Conservation (phyloP, 2,797 vertebrate species). For the Telmatherina bonti region DNA sequence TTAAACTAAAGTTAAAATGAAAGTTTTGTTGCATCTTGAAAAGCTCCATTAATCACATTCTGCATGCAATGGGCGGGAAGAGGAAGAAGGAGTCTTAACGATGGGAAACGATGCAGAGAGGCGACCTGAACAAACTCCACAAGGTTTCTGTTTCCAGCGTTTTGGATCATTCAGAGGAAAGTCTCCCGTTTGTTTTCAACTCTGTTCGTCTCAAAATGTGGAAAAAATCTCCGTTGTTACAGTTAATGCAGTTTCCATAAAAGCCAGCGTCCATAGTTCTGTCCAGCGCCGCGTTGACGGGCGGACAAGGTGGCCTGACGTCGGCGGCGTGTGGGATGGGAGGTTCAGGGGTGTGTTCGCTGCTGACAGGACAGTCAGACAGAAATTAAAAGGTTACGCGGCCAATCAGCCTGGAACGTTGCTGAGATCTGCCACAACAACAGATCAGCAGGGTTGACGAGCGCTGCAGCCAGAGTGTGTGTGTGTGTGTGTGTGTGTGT, state of each 20-base stretch:
- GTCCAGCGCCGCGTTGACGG: conserved; percentile 24
- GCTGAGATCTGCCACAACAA: conserved; percentile 51
- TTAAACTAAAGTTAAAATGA: no score
- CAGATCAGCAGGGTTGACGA: conserved; percentile 65
- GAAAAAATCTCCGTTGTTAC: conserved; percentile 16
- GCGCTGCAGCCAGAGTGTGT: conserved; percentile 34
- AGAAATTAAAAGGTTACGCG: conserved; percentile 61
- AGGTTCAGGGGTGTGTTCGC: conserved; percentile 36
- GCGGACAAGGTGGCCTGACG: conserved; percentile 60
- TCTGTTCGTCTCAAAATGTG: conserved; percentile 30
- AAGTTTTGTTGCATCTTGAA: no score
- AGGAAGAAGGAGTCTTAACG: no score
- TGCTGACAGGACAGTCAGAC: conserved; percentile 61
- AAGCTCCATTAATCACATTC: no score
- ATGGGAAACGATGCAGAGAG: no score
- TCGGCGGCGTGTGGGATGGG: conserved; percentile 45
- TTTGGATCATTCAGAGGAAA: conserved; percentile 29
- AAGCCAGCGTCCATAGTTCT: conserved; percentile 49
- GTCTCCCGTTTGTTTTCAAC: not conserved
- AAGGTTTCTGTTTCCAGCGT: conserved; percentile 2
- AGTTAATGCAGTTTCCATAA: conserved; percentile 38
- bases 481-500: conserved; percentile 41
- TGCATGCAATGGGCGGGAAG: no score
- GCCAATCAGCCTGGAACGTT: conserved; percentile 60
- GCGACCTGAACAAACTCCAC: no score